Evolutionary conservation across 2,113 vertebrate genomes (phyloP), one percentile per base, ranked within the genome.

Genomic region (Poeciliopsis turrubarensis): DNA sequence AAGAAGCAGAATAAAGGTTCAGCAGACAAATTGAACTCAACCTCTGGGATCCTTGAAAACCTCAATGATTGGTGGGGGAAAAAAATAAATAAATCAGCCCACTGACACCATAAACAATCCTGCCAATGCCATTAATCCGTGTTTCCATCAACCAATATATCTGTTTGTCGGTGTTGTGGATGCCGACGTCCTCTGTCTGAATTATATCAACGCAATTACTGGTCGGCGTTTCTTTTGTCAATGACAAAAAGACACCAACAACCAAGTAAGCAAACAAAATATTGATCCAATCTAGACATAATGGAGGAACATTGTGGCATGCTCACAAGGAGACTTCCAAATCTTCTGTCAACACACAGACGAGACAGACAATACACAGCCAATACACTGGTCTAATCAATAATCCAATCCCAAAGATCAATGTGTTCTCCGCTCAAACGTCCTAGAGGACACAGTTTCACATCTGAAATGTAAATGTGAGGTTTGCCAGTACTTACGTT

Each of bases 401-500:
- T 83, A 79, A 60, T 73, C 77, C 73, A 82, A 76, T 85, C 71
- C 63, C 7, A 54, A 60, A 25, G 72, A 15, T 79, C 78, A n/a
- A 62, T 41, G 17, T 25, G 41, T 57, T 60, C 26, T 13, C 47
- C 47, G 73, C 75, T 87, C 73, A 75, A 70, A 72, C 30, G 69
- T 51, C 65, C 63, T 22, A 60, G 67, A 30, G 15, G 12, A 10
- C 26, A 19, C 17, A 0, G 65, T 51, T 57, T 78, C n/a, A 57
- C 51, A 7, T 64, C 74, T 63, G 72, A 29, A 81, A 61, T 47
- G 27, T 44, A 63, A 70, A 65, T 27, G 74, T 3, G 19, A 79
- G 74, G 37, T 51, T 26, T 74, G n/a, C 72, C 7, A 63, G 1
- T 32, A 87, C 96, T 96, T 93, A 99, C 97, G 0, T 86, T 89